These are phyloP conservation scores for Pterocles burchelli DNA, from an alignment of 2,113 vertebrate genomes.

Conservation along the genomic window DNA sequence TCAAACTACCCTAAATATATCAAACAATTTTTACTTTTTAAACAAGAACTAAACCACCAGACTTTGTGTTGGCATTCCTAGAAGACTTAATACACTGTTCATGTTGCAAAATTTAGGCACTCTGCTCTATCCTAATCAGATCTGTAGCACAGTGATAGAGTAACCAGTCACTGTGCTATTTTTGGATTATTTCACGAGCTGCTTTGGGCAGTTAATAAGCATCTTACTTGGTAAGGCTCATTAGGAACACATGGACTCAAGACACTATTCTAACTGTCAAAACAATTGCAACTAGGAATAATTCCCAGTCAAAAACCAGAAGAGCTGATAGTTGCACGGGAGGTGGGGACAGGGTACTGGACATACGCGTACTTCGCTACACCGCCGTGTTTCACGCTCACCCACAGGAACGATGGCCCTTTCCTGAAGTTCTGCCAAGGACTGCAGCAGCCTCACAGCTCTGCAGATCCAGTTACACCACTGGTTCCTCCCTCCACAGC, in stretches of 20 bases:
- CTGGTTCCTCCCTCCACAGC: neutral
- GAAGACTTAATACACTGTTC: neutral
- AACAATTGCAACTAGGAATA: neutral
- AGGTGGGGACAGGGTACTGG: neutral
- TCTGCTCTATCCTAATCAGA: constrained; percentile 21
- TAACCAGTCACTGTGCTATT: constrained; percentile 49
- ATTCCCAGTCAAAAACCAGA: neutral
- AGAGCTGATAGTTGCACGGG: rapidly evolving
- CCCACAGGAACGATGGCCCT: neutral
- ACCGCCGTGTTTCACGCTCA: rapidly evolving
- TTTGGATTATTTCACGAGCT: constrained; percentile 27
- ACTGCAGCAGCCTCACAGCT: neutral
- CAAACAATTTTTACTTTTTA: neutral
- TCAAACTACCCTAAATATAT: neutral
- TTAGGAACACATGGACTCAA: neutral
- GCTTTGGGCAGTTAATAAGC: constrained; percentile 47
- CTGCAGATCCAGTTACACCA: constrained; percentile 17
- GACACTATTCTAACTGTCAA: neutral
- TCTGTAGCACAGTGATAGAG: constrained; percentile 47
- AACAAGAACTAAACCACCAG: neutral
- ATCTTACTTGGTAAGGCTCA: constrained; percentile 40
- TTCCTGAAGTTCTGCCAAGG: constrained; percentile 10
- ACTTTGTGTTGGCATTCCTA: neutral
- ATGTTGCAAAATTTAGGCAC: neutral
- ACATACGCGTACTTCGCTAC: rapidly evolving